These are phyloP conservation scores for Diadegma fenestrale DNA, from an alignment of 2,888 invertebrate genomes.

Conservation along the genomic window DNA sequence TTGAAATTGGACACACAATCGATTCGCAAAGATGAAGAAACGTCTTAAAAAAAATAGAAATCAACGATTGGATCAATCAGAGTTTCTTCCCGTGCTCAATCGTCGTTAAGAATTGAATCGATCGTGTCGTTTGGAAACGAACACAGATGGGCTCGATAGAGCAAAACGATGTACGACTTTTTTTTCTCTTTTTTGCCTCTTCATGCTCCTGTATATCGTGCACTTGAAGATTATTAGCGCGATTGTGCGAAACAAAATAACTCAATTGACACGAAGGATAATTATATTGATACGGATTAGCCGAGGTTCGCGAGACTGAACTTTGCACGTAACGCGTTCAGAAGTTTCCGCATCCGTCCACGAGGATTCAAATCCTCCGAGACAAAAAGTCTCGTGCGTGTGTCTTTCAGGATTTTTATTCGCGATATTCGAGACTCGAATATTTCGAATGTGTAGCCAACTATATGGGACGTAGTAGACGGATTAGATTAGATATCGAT, in stretches of 20 bases:
- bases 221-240: conserved; percentile 22
- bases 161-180: conserved; percentile 4
- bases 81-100: not conserved
- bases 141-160: not conserved
- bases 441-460: conserved; percentile 1
- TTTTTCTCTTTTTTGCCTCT: not conserved
- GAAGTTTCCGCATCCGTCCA: not conserved
- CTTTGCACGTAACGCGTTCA: not conserved
- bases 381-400: not conserved
- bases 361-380: not conserved
- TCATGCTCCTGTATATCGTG: not conserved
- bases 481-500: conserved; percentile 65
- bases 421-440: not conserved
- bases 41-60: not conserved
- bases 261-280: conserved; percentile 24
- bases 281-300: conserved; percentile 9
- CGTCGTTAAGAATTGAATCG: not conserved
- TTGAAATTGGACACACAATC: too few relatives aligned
- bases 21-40: too few relatives aligned
- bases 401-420: conserved; percentile 10
- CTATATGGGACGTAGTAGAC: not conserved
- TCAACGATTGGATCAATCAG: not conserved
- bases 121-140: not conserved
- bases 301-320: not conserved
- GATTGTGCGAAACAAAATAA: conserved; percentile 34